Conservation (phyloP, 2,888 invertebrate genomes). For the Ormyrus pomaceus region DNA sequence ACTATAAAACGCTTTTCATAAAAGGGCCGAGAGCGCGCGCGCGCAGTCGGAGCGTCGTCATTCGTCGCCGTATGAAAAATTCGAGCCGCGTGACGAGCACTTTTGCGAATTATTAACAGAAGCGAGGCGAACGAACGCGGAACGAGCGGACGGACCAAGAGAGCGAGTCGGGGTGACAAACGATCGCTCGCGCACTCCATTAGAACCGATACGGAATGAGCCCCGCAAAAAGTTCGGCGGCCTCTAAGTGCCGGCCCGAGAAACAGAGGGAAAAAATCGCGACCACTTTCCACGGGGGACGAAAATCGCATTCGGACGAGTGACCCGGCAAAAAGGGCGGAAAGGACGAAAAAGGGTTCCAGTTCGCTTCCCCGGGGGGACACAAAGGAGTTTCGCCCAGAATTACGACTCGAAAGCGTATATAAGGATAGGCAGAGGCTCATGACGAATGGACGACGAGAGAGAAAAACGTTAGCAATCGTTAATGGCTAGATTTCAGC, state of each 20-base stretch:
- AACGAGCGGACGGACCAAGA: too few species aligned
- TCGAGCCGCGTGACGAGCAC: constrained; percentile 43
- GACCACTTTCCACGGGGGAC: neutral
- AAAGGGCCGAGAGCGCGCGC: neutral
- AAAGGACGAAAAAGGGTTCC: constrained; percentile 20
- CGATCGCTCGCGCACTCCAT: constrained; percentile 31
- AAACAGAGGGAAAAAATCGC: neutral
- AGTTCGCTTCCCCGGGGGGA: neutral
- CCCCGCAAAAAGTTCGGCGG: neutral
- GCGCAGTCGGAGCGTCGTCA: neutral
- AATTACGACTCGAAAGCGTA: too few species aligned
- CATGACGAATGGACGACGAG: too few species aligned
- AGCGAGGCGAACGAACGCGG: neutral
- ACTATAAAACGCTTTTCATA: constrained; percentile 4
- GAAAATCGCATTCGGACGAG: constrained; percentile 10
- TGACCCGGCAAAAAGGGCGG: constrained; percentile 12
- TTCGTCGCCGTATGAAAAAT: constrained; percentile 39
- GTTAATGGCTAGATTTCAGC: too few species aligned
- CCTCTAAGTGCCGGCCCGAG: neutral
- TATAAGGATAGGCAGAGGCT: too few species aligned
- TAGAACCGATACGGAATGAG: constrained; percentile 15
- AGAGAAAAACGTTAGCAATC: too few species aligned
- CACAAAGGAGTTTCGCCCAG: too few species aligned
- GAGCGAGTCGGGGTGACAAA: constrained; percentile 23
- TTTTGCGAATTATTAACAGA: constrained; percentile 31